A percentile compares a stretch with the other conserved stretches of the same genome.
Evolutionary conservation across 2,113 vertebrate genomes (phyloP).

Genomic region (Leptosomus discolor): DNA sequence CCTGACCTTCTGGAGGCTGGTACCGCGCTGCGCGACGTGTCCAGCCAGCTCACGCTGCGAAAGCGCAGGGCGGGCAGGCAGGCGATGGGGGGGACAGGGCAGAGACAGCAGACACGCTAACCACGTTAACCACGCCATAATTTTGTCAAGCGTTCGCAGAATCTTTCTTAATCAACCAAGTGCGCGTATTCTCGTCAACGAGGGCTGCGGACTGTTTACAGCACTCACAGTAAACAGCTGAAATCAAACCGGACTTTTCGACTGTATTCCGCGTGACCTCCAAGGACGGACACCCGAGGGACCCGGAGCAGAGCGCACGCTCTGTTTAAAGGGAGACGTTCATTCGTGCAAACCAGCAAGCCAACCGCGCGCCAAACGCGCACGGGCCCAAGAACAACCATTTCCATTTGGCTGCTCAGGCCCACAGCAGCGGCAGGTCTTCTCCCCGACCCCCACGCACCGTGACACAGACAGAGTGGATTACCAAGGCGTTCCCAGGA

Average conservation of each 20-base stretch:
- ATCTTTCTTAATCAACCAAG: background rate
- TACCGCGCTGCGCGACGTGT: accelerated
- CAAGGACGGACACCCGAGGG: background rate
- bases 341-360: background rate
- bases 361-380: background rate
- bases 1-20: background rate
- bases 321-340: background rate
- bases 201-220: background rate
- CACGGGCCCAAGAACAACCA: background rate
- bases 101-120: background rate
- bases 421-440: background rate
- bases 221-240: background rate
- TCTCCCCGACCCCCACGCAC: background rate
- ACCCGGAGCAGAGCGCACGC: background rate
- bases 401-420: background rate
- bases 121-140: background rate
- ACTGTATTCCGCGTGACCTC: background rate
- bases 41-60: background rate
- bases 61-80: background rate
- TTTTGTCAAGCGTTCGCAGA: background rate
- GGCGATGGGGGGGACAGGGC: background rate
- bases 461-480: background rate
- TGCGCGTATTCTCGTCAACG: accelerated
- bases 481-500: background rate
- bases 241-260: background rate